These are phyloP conservation scores for Peromyscus polionotus DNA, from an alignment of 2,113 vertebrate genomes.

Conservation along the genomic window DNA sequence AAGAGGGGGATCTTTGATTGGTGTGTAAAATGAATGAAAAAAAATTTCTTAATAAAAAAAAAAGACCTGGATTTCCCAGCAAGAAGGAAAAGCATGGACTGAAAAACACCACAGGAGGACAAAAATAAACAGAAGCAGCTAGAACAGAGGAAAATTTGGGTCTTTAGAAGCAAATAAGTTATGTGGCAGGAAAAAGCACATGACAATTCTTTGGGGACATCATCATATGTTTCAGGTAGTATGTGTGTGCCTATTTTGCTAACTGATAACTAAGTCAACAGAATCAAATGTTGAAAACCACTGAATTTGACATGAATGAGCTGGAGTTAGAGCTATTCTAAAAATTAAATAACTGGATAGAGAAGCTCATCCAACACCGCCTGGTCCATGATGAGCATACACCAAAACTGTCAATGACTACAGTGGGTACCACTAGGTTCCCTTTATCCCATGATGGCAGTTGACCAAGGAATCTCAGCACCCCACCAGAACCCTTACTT, in stretches of 20 bases:
- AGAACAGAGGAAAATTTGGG: not conserved
- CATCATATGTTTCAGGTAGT: not conserved
- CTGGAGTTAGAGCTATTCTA: not conserved
- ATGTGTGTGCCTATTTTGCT: not conserved
- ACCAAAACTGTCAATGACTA: accelerated
- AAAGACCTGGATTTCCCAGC: not conserved
- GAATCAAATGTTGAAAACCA: not conserved
- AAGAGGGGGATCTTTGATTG: too few species aligned
- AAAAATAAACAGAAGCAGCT: not conserved
- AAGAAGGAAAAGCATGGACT: not conserved
- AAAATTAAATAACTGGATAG: not conserved
- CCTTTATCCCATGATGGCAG: not conserved
- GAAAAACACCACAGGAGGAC: not conserved
- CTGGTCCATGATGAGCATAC: not conserved
- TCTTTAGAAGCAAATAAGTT: not conserved
- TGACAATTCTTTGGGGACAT: not conserved
- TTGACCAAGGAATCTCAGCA: not conserved
- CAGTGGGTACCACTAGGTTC: not conserved
- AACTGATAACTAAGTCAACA: not conserved
- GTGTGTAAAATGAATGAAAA: too few species aligned
- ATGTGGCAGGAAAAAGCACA: not conserved
- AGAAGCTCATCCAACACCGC: not conserved
- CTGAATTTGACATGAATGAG: not conserved
- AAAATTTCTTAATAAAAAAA: too few species aligned
- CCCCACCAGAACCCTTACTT: not conserved